Percentiles rank a stretch among this genome's conserved stretches.
These are phyloP conservation scores for Sebastes dallii DNA, from an alignment of 2,797 vertebrate genomes.

Conservation along the genomic window DNA sequence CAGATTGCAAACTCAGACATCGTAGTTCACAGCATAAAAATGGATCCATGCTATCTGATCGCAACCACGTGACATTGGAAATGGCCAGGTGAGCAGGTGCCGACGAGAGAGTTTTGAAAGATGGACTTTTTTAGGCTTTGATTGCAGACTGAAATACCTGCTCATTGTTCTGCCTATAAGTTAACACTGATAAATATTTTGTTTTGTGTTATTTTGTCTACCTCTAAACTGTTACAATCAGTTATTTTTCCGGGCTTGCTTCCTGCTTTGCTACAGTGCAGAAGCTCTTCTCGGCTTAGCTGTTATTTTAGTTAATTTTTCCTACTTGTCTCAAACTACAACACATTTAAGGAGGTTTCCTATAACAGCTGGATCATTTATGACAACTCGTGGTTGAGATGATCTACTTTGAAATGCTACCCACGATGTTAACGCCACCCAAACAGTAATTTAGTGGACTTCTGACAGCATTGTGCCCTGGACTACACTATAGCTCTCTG, in stretches of 20 bases:
- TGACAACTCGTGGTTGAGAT: neutral
- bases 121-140: neutral
- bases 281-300: neutral
- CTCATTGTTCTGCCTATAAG: neutral
- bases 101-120: neutral
- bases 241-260: neutral
- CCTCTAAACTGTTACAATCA: neutral
- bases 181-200: neutral
- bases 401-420: neutral
- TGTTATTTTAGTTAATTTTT: neutral
- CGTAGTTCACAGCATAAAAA: constrained; percentile 45
- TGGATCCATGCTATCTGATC: constrained; percentile 49
- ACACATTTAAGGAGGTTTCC: neutral
- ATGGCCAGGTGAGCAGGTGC: constrained; percentile 51
- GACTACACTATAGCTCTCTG: neutral
- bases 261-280: neutral
- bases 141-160: neutral
- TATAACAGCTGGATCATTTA: neutral
- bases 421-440: neutral
- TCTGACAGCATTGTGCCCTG: neutral
- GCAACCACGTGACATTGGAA: constrained; percentile 26
- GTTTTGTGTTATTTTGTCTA: neutral
- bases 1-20: constrained; percentile 44
- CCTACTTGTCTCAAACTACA: neutral
- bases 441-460: neutral